These are phyloP conservation scores for Lucilia cuprina DNA, from an alignment of 1,140 invertebrate species.

Conservation along the genomic window DNA sequence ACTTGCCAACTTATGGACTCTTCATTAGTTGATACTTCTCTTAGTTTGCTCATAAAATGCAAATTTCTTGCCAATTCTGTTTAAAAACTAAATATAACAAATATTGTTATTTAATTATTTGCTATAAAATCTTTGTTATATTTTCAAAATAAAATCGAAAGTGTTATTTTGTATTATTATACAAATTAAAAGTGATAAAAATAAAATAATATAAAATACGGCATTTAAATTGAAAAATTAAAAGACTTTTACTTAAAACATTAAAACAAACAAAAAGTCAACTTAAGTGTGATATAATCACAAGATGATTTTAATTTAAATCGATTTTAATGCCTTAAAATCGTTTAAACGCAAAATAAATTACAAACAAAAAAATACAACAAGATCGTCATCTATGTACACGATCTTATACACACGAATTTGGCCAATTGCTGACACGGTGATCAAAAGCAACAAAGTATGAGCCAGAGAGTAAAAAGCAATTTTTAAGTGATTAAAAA, in stretches of 20 bases:
- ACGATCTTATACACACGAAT: background rate
- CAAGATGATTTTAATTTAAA: background rate
- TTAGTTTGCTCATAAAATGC: no score
- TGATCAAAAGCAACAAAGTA: no score
- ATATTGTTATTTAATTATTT: no score
- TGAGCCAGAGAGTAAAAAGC: no score
- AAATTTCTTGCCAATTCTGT: no score
- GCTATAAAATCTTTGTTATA: no score
- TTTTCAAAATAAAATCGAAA: background rate
- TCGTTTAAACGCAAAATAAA: background rate
- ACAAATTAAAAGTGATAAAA: no score
- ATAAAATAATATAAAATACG: background rate
- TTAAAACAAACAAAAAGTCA: background rate
- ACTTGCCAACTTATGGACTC: no score
- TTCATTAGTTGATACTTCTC: no score
- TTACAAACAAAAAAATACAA: background rate
- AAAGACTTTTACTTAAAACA: background rate
- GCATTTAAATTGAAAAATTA: background rate
- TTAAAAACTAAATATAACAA: no score
- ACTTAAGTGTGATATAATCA: background rate
- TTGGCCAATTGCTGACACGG: background rate
- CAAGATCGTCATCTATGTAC: no score
- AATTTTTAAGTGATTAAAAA: no score
- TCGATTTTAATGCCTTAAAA: background rate
- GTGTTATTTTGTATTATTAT: background rate